Base-by-base conservation (phyloP, 2,113 vertebrate genomes). In the Labeo rohita region DNA sequence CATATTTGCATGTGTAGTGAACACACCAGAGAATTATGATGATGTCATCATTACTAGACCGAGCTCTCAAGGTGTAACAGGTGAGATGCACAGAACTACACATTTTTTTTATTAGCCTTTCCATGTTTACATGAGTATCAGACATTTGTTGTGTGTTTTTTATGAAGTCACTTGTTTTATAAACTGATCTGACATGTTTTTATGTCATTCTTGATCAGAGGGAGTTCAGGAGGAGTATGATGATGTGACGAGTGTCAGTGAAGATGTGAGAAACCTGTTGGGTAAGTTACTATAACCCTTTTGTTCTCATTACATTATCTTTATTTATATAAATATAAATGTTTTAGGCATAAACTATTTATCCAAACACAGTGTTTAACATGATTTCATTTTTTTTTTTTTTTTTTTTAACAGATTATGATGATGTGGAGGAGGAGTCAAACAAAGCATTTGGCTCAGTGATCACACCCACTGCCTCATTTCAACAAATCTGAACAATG, bases 11-110 rank as follows among this genome's bases (percentile, higher is more conserved):
- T 15, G 10, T 73, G 13, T 15, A 49, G n/a, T 70, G 4, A n/a
- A 87, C 10, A n/a, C 4, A n/a, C 6, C 4, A 61, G 80, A 61
- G n/a, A 10, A 78, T 10, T 78, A 83, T 84, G 86, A 87, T 84
- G 86, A 87, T 11, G 65, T 73, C 59, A 83, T 83, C 52, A 61
- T n/a, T 63, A 77, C 23, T 61, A 43, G 11, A 61, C 63, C 16
- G 43, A 77, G 15, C 45, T 43, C 8, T 18, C 8, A 3, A 84
- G 18, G 18, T 2, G 8, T 9, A 59, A 36, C 66, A 49, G 74
- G 81, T 87, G 39, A 72, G 81, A 50, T 15, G 7, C 21, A 80
- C 72, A 45, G 11, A 28, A 28, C 28, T 28, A 28, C 1, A 28
- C n/a, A n/a, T n/a, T 28, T 28, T 28, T 28, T 28, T 28, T 28